Base-by-base conservation (phyloP, 1,140 invertebrate genomes). In the Saccostrea cuccullata region DNA sequence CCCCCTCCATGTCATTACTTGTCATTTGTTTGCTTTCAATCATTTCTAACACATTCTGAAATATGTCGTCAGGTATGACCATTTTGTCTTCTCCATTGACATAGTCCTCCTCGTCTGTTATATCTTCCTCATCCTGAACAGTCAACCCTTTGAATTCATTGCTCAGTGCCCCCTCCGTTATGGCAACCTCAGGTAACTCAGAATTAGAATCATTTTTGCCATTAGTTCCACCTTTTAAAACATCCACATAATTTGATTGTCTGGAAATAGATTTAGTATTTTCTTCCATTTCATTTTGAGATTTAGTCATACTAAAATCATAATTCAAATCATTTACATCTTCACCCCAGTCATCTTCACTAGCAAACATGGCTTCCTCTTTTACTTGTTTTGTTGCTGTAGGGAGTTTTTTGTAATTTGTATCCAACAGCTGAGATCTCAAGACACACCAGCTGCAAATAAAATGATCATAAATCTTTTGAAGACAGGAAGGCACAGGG, bases 351-450 rank as follows among this genome's bases (percentile, higher is more conserved):
- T 90, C 89, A 47, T 88, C 85, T 26, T 67, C 82, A 26, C 56
- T 40, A 13, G 86, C 85, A 64, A 90, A 88, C 90, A 90, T 90
- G 47, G 91, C 90, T 23, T 55, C 77, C 26, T 56, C 55, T 82
- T 77, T 87, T 55, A 26, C 86, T 55, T 55, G 36, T 73, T 56
- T 87, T 26, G 70, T n/a, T 13, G 82, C 1, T 4, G 70, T 36
- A 5, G 56, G 47, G 26, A 11, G 30, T 36, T 55, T 84, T 64
- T 67, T 30, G 26, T 77, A 77, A 67, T 30, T 83, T n/a, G n/a
- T 55, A 67, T 87, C 86, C 23, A 87, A 23, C 17, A 40, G 40
- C 58, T 87, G 86, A 20, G 86, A 87, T 84, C 86, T 87, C 3
- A 87, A n/a, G 36, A 67, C 58, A 60, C 26, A 64, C 86, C 82